These are phyloP conservation scores for Choristoneura fumiferana DNA, from an alignment of 1,140 invertebrate genomes.

Conservation along the genomic window DNA sequence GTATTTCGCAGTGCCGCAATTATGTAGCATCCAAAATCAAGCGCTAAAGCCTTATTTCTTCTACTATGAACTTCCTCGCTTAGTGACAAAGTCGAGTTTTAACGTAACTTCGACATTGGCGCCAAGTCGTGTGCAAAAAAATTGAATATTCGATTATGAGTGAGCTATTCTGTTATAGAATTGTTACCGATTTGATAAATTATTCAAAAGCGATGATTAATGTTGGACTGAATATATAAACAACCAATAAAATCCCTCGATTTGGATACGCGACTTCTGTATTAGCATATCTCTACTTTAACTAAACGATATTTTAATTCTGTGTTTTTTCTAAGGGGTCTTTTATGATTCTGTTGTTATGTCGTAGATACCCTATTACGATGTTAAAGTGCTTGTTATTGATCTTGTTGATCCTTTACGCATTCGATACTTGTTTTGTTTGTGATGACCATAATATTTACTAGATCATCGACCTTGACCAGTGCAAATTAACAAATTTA, in stretches of 20 bases:
- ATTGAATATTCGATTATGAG: constrained; percentile 30
- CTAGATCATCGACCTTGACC: constrained; percentile 6
- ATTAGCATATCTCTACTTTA: constrained; percentile 41
- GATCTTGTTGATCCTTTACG: neutral
- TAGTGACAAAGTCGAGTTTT: constrained; percentile 24
- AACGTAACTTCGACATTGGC: constrained; percentile 27
- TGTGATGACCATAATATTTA: neutral
- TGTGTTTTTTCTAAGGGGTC: neutral
- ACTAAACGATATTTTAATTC: neutral
- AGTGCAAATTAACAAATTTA: too few species aligned
- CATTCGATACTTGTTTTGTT: constrained; percentile 4
- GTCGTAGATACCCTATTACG: constrained; percentile 3
- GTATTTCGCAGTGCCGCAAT: neutral
- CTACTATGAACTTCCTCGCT: constrained; percentile 13
- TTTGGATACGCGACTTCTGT: constrained; percentile 32
- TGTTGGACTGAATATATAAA: constrained; percentile 42
- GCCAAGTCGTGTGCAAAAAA: constrained; percentile 35
- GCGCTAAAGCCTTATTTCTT: neutral
- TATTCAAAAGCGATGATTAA: constrained; percentile 43
- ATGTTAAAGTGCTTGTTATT: neutral
- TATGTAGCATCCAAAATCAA: neutral
- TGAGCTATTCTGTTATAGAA: constrained; percentile 11
- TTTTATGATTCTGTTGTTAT: neutral
- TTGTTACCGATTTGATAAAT: constrained; percentile 42
- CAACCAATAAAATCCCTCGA: constrained; percentile 38